Evolutionary conservation across 2,113 vertebrate species (phyloP).

Genomic region (Naja naja): DNA sequence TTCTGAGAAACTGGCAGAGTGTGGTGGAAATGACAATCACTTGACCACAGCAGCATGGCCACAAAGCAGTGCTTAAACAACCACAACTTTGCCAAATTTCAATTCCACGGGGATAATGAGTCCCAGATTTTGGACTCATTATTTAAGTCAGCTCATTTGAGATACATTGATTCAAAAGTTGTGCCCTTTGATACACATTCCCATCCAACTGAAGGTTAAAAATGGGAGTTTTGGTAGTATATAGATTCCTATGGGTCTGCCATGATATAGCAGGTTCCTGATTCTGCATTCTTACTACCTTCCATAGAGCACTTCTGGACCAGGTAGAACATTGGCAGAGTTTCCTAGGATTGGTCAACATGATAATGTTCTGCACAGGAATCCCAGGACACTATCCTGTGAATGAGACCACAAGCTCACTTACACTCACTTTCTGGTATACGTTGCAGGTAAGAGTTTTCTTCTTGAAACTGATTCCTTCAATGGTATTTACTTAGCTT

Average conservation of each 20-base stretch:
- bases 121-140: not conserved
- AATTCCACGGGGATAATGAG: not conserved
- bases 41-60: not conserved
- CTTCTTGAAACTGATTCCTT: not conserved
- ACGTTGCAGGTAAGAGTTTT: slow-evolving; percentile 82
- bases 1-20: not conserved
- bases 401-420: slow-evolving; percentile 97
- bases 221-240: not conserved
- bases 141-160: not conserved
- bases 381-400: slow-evolving; percentile 98
- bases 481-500: not conserved
- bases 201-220: not conserved
- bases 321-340: slow-evolving; percentile 99
- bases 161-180: not conserved
- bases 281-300: slow-evolving; percentile 12
- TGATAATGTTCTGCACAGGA: slow-evolving; percentile 99
- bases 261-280: not conserved
- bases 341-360: slow-evolving; percentile 96
- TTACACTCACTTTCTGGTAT: slow-evolving; percentile 98
- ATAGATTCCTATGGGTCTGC: not conserved
- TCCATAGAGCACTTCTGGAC: slow-evolving; percentile 86
- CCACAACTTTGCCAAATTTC: not conserved
- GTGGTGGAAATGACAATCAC: not conserved
- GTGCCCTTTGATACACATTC: not conserved
- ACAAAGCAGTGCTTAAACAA: not conserved